phyloP scores from a whole-genome alignment of 2,113 vertebrate species.

The Notothenia rossii region DNA sequence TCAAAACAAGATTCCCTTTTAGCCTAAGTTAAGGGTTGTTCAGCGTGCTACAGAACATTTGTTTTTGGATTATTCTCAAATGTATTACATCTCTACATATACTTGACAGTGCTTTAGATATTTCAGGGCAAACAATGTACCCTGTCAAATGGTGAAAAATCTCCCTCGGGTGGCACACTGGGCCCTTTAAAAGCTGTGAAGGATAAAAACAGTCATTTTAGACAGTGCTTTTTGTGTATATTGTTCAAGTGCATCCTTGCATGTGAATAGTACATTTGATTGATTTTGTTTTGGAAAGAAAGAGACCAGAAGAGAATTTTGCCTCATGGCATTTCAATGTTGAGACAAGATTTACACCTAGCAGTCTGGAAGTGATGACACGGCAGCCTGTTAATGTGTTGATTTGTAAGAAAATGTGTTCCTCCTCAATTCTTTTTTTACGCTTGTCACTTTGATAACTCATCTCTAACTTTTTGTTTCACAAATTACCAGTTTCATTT shows the following conservation, averaged over 20 bases:
- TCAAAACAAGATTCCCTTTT: background rate
- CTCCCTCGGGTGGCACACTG: background rate
- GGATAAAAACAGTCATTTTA: background rate
- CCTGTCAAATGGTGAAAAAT: background rate
- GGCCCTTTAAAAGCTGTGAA: background rate
- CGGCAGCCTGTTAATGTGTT: background rate
- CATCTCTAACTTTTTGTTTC: slow-evolving; percentile 11
- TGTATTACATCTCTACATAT: background rate
- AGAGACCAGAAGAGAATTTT: slow-evolving; percentile 17
- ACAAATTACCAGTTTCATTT: background rate
- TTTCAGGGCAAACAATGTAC: background rate
- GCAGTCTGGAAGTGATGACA: slow-evolving; percentile 16
- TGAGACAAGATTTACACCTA: background rate
- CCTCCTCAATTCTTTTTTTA: background rate
- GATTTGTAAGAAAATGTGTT: slow-evolving; percentile 1
- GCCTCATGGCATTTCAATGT: background rate
- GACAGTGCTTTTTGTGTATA: background rate
- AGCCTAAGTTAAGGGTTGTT: background rate
- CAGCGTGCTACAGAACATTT: background rate
- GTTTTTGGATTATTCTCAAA: background rate
- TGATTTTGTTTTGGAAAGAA: background rate
- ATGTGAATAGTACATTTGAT: background rate
- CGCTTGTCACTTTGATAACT: background rate
- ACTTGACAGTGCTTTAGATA: background rate
- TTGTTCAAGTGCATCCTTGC: background rate